A percentile compares a stretch with the other conserved stretches of the same genome.
phyloP scores from a whole-genome alignment of 2,113 vertebrate species.

The Pao palembangensis region DNA sequence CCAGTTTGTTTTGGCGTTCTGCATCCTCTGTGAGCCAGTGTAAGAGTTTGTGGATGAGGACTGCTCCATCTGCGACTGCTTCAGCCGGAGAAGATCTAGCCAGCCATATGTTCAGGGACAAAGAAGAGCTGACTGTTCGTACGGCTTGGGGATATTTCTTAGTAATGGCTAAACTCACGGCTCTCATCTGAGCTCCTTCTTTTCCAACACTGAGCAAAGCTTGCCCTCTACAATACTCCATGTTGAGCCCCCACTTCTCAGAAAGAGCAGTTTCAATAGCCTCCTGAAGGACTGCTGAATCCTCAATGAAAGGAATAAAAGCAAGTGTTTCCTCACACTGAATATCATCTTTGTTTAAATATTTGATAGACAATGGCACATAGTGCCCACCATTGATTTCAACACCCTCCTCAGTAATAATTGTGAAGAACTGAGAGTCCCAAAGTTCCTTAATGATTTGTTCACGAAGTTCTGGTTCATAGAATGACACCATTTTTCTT shows the following conservation, averaged over 20 bases:
- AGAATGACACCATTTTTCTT: conserved; percentile 62
- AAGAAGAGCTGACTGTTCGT: conserved; percentile 63
- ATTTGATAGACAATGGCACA: conserved; percentile 74
- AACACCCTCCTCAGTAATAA: conserved; percentile 67
- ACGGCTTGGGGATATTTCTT: conserved; percentile 69
- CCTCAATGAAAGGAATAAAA: conserved; percentile 64
- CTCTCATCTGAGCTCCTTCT: conserved; percentile 66
- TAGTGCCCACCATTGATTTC: conserved; percentile 67
- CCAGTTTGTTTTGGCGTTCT: conserved; percentile 66
- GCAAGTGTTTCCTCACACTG: conserved; percentile 76
- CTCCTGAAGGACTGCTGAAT: conserved; percentile 58
- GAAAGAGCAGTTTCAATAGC: conserved; percentile 65
- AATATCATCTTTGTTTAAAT: conserved; percentile 70
- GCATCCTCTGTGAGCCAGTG: conserved; percentile 70
- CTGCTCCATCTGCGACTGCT: conserved; percentile 48
- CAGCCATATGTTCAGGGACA: conserved; percentile 73
- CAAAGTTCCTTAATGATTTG: conserved; percentile 73
- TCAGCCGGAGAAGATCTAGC: conserved; percentile 59
- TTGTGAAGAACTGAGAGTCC: conserved; percentile 75
- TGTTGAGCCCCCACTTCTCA: conserved; percentile 78
- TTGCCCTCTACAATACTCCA: conserved; percentile 76
- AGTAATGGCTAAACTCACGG: conserved; percentile 61
- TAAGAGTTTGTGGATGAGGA: conserved; percentile 58
- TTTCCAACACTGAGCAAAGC: conserved; percentile 65
- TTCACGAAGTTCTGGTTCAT: conserved; percentile 66